Conservation (phyloP, 2,113 vertebrate species). For the Terrapene triunguis region DNA sequence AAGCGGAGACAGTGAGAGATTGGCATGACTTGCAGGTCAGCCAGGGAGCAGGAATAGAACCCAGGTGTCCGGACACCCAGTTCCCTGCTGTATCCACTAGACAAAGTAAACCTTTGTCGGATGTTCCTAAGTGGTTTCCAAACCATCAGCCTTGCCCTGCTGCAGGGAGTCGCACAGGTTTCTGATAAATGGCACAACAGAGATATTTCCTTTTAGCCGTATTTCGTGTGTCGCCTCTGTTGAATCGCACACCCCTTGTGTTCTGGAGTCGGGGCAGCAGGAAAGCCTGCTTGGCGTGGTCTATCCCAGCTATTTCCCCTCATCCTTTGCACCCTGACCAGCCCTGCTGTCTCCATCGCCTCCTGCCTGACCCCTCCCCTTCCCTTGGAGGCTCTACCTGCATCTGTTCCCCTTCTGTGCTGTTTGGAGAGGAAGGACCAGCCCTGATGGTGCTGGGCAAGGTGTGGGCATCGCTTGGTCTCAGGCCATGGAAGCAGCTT, state of each 20-base stretch:
- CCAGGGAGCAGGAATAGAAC: neutral
- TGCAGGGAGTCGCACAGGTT: neutral
- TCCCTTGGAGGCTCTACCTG: neutral
- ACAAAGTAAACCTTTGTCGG: neutral
- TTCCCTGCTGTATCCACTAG: neutral
- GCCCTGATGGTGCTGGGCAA: neutral
- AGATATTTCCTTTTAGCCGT: neutral
- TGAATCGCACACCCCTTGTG: neutral
- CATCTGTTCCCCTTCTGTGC: neutral
- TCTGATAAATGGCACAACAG: neutral
- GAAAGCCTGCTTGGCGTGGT: neutral
- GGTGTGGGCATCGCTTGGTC: neutral
- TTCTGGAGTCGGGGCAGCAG: neutral
- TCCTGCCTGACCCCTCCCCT: neutral
- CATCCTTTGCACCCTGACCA: neutral
- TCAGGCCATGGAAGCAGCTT: neutral
- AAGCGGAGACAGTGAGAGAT: neutral
- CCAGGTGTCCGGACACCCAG: neutral
- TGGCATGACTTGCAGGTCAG: neutral
- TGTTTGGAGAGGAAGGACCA: neutral
- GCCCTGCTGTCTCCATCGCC: neutral
- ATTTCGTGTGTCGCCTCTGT: neutral
- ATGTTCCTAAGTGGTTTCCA: neutral
- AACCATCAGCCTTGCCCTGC: neutral
- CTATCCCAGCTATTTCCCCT: neutral